These are phyloP conservation scores for Forbesichthys papilliferus DNA, from an alignment of 2,113 vertebrate species.

Conservation along the genomic window DNA sequence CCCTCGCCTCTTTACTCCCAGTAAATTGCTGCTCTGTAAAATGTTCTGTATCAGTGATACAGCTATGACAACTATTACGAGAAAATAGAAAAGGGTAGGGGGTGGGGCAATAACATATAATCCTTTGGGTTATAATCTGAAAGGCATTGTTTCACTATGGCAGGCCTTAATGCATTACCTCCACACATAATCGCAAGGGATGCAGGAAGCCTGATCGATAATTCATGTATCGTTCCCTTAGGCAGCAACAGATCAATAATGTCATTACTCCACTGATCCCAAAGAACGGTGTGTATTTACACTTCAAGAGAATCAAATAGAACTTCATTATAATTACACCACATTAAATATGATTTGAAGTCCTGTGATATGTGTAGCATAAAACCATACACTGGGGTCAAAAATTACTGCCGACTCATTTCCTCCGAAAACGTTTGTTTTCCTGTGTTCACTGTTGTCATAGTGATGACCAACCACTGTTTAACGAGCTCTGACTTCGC, in stretches of 20 bases:
- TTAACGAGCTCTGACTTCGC: slow-evolving; percentile 12
- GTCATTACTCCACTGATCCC: slow-evolving; percentile 26
- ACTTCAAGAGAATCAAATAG: slow-evolving; percentile 25
- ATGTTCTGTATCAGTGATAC: slow-evolving; percentile 16
- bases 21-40: slow-evolving; percentile 20
- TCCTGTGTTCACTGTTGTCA: not conserved
- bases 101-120: slow-evolving; percentile 21
- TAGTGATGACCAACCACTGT: not conserved
- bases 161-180: not conserved
- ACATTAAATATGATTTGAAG: slow-evolving; percentile 1
- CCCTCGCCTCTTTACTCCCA: slow-evolving; percentile 20
- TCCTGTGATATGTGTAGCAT: not conserved
- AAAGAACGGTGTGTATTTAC: slow-evolving; percentile 3
- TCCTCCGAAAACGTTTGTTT: not conserved
- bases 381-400: not conserved
- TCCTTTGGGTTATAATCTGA: slow-evolving; percentile 37
- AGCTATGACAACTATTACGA: not conserved
- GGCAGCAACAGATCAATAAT: slow-evolving; percentile 54
- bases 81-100: not conserved
- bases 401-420: too few species aligned
- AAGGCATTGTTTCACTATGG: slow-evolving; percentile 41
- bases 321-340: slow-evolving; percentile 8
- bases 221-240: slow-evolving; percentile 57
- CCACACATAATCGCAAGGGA: slow-evolving; percentile 37
- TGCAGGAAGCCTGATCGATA: slow-evolving; percentile 43